Evolutionary conservation across 2,888 invertebrate species (phyloP).

Genomic region (Drosophila putrida): DNA sequence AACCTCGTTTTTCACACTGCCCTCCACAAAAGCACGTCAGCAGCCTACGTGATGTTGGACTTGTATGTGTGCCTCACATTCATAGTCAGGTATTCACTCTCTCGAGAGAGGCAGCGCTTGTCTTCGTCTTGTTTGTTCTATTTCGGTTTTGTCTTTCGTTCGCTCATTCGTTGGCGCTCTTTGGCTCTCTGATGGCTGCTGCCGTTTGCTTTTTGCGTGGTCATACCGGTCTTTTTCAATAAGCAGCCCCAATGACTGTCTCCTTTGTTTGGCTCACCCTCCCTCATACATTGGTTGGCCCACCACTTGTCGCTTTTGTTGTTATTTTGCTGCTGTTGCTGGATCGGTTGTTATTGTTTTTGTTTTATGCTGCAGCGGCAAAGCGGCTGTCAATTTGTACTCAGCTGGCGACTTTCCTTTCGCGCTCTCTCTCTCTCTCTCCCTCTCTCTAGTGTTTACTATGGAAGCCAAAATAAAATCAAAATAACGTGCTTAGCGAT

Average conservation of each 20-base stretch:
- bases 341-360: conserved; percentile 42
- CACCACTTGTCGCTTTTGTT: conserved; percentile 76
- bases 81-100: conserved; percentile 27
- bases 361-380: conserved; percentile 60
- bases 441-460: conserved; percentile 25
- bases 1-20: conserved; percentile 64
- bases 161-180: conserved; percentile 43
- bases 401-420: conserved; percentile 63
- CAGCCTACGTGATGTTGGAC: conserved; percentile 76
- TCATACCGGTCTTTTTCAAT: conserved; percentile 78
- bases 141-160: conserved; percentile 43
- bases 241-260: conserved; percentile 30
- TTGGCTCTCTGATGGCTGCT: conserved; percentile 32
- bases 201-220: conserved; percentile 67
- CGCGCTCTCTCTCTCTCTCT: conserved; percentile 24
- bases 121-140: conserved; percentile 27
- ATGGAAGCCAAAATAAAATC: conserved; percentile 56
- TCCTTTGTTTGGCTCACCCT: conserved; percentile 1
- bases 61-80: conserved; percentile 45
- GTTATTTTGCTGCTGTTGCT: conserved; percentile 59
- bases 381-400: conserved; percentile 54
- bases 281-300: conserved; percentile 33
- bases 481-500: conserved; percentile 61
- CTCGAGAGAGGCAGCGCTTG: conserved; percentile 3
- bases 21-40: conserved; percentile 57